Conservation (phyloP, 2,888 invertebrate genomes). For the Globia sparganii region DNA sequence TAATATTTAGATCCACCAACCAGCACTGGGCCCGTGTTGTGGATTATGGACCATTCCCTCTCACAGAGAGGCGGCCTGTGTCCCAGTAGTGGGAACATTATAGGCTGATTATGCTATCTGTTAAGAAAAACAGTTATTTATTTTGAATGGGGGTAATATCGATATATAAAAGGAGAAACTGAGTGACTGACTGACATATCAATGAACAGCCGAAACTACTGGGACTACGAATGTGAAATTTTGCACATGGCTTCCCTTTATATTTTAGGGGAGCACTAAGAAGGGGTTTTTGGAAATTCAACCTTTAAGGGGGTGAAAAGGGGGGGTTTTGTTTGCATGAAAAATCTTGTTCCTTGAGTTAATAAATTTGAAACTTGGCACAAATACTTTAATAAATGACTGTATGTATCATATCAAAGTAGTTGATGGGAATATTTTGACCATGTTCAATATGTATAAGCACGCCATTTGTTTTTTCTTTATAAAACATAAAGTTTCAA, state of each 20-base stretch:
- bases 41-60: not conserved
- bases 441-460: not conserved
- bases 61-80: not conserved
- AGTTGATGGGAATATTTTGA: not conserved
- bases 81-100: not conserved
- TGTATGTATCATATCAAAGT: not conserved
- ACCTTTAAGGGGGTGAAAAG: no score
- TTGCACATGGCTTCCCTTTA: no score
- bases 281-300: no score
- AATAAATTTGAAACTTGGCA: no score
- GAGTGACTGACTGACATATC: no score
- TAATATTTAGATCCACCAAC: not conserved
- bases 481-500: conserved; percentile 3
- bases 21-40: not conserved
- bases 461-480: conserved; percentile 1
- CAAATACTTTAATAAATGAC: not conserved
- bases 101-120: not conserved
- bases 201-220: no score
- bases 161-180: no score
- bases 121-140: not conserved
- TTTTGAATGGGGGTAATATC: not conserved
- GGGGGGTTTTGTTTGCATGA: no score
- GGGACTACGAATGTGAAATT: no score
- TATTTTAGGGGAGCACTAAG: no score
- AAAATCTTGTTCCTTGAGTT: no score